Evolutionary conservation across 2,113 vertebrate species (phyloP).

Genomic region (Dendrocopos noguchii): DNA sequence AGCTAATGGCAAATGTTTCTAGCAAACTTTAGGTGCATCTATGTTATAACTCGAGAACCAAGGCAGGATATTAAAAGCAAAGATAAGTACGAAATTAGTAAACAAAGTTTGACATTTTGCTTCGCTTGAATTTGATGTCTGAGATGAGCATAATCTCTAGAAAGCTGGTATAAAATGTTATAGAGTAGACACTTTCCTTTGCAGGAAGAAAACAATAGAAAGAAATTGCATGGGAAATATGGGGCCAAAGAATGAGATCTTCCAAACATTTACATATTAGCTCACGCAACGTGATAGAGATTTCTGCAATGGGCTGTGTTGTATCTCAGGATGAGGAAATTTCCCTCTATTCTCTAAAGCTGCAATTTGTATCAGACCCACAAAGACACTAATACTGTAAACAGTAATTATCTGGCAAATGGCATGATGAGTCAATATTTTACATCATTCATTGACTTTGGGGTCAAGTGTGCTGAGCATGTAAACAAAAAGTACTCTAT

Average conservation of each 20-base stretch:
- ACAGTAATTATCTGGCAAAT: neutral
- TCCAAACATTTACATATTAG: neutral
- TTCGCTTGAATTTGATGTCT: constrained; percentile 67
- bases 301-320: neutral
- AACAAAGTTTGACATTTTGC: constrained; percentile 81
- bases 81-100: constrained; percentile 79
- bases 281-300: neutral
- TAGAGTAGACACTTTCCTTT: neutral
- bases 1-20: constrained; percentile 89
- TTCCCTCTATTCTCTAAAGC: neutral
- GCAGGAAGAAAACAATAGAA: neutral
- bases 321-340: neutral
- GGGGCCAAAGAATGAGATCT: neutral
- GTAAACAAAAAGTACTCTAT: neutral
- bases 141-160: constrained; percentile 67
- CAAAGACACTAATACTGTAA: neutral
- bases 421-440: neutral
- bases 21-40: constrained; percentile 85
- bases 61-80: constrained; percentile 83
- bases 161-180: constrained; percentile 5
- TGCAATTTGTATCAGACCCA: neutral
- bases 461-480: neutral
- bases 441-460: neutral
- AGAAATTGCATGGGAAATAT: neutral
- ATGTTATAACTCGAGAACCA: constrained; percentile 83